phyloP scores from a whole-genome alignment of 1,140 invertebrate species.

The Pogonomyrmex barbatus region DNA sequence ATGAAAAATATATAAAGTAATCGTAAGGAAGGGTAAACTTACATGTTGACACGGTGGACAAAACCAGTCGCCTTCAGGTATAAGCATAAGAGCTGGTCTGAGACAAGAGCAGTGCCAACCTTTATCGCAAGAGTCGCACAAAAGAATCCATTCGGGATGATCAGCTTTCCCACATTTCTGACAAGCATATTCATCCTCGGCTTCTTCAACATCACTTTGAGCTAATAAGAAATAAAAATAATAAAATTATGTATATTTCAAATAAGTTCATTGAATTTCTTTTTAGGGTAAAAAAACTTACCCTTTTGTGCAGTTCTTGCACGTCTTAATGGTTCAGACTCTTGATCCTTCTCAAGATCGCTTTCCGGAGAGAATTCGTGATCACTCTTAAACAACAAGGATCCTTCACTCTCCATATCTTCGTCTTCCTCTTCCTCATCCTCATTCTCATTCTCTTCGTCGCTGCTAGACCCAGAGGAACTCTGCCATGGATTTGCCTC shows the following conservation, averaged over 20 bases:
- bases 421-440: conserved; percentile 89
- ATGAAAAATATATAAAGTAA: conserved; percentile 7
- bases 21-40: conserved; percentile 74
- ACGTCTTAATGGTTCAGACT: conserved; percentile 87
- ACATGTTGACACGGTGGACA: conserved; percentile 98
- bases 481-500: conserved; percentile 90
- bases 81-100: conserved; percentile 94
- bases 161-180: conserved; percentile 95
- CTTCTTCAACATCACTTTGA: conserved; percentile 86
- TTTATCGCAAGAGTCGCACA: conserved; percentile 97
- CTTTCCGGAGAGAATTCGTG: conserved; percentile 96
- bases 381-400: conserved; percentile 92
- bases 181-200: conserved; percentile 91
- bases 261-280: background rate
- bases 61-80: conserved; percentile 98
- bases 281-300: conserved; percentile 67
- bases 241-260: background rate
- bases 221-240: conserved; percentile 81
- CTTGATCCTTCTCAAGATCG: conserved; percentile 88
- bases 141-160: conserved; percentile 97
- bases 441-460: conserved; percentile 88
- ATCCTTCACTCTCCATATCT: conserved; percentile 88
- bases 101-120: conserved; percentile 98
- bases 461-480: conserved; percentile 89
- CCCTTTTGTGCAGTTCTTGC: conserved; percentile 90